Percentiles rank a stretch among this genome's conserved stretches.
Evolutionary conservation across 2,113 vertebrate species (phyloP).

Genomic region (Phylloscopus trochiloides): DNA sequence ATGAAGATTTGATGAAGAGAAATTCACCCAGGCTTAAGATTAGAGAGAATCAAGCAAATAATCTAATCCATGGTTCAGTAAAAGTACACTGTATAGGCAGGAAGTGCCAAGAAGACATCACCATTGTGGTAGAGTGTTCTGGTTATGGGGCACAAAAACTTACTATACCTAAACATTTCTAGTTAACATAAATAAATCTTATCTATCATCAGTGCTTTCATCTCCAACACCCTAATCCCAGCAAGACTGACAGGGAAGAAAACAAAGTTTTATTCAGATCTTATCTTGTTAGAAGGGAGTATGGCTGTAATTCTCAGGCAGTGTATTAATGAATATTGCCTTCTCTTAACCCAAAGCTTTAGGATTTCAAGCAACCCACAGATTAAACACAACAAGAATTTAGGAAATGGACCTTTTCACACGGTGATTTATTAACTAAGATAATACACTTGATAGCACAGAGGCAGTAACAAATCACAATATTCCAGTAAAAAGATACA

Average conservation of each 20-base stretch:
- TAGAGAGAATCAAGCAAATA: neutral
- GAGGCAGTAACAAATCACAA: slow-evolving; percentile 68
- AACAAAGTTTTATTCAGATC: neutral
- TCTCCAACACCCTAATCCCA: neutral
- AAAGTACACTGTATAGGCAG: neutral
- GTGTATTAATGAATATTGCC: neutral
- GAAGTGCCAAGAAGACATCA: neutral
- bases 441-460: slow-evolving; percentile 61
- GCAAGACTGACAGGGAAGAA: neutral
- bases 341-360: slow-evolving; percentile 34
- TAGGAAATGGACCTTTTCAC: slow-evolving; percentile 57
- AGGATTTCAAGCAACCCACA: slow-evolving; percentile 36
- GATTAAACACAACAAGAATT: slow-evolving; percentile 46
- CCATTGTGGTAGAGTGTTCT: neutral
- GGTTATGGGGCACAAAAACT: neutral
- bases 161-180: neutral
- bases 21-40: neutral
- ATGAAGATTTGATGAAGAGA: neutral
- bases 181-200: neutral
- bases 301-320: neutral
- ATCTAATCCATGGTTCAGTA: neutral
- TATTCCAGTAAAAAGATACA: slow-evolving; percentile 73
- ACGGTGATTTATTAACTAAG: slow-evolving; percentile 74
- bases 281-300: neutral
- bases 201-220: neutral